phyloP scores from a whole-genome alignment of 2,888 invertebrate genomes.

The Yponomeuta plumbellus region DNA sequence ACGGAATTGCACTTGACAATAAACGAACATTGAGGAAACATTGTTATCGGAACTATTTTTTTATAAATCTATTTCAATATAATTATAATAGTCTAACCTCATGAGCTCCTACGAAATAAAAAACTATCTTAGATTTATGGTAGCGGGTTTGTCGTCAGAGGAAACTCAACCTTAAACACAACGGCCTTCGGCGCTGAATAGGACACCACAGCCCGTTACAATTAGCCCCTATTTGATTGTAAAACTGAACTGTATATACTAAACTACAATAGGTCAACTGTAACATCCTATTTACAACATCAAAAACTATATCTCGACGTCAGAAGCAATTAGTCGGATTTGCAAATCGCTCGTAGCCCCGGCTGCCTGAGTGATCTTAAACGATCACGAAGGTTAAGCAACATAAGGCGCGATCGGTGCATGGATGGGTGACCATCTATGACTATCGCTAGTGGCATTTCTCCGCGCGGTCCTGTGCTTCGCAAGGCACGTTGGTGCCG shows the following conservation, averaged over 20 bases:
- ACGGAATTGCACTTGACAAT: slow-evolving; percentile 16
- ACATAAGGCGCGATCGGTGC: too few relatives aligned
- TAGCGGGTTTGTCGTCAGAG: background rate
- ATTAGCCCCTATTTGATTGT: background rate
- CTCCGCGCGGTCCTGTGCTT: too few relatives aligned
- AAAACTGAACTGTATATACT: background rate
- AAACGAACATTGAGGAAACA: slow-evolving; percentile 10
- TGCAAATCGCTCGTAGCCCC: too few relatives aligned
- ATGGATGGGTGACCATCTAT: too few relatives aligned
- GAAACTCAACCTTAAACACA: background rate
- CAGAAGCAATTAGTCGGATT: too few relatives aligned
- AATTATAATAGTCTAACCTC: background rate
- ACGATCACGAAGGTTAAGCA: too few relatives aligned
- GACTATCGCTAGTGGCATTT: too few relatives aligned
- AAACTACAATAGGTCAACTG: slow-evolving; percentile 3
- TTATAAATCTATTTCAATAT: background rate
- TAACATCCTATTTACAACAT: slow-evolving; percentile 10
- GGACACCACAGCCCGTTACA: background rate
- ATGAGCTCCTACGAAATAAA: background rate
- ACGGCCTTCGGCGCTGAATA: background rate
- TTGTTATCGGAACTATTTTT: slow-evolving; percentile 13
- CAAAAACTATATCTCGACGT: slow-evolving; percentile 5
- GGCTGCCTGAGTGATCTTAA: too few relatives aligned
- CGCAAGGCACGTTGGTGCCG: too few relatives aligned
- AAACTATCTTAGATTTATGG: background rate